Conservation (phyloP, 2,888 invertebrate genomes). For the Cephus sareptanus region DNA sequence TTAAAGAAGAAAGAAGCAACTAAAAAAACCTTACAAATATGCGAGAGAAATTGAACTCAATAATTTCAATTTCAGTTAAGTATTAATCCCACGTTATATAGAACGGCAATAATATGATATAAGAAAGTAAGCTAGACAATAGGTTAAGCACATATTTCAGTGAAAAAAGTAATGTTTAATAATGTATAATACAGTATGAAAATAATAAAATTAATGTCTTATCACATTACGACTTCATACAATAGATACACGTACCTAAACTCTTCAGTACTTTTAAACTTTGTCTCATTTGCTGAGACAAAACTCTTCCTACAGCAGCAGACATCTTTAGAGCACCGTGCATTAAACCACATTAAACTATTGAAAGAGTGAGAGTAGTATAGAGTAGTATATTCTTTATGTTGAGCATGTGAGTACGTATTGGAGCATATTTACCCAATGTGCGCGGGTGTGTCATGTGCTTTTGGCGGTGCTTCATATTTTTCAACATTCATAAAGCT, state of each 20-base stretch:
- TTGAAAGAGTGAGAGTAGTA: not conserved
- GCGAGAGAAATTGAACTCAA: not conserved
- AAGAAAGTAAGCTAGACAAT: not conserved
- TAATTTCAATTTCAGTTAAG: not conserved
- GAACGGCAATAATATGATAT: not conserved
- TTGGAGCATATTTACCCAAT: not conserved
- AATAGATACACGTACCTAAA: conserved; percentile 23
- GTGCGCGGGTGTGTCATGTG: not conserved
- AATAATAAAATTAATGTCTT: not conserved
- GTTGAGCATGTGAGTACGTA: not conserved
- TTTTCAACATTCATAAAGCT: not conserved
- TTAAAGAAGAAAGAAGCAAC: too few relatives aligned
- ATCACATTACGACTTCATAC: not conserved
- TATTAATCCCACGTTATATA: not conserved
- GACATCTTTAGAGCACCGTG: conserved; percentile 33
- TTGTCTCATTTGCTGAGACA: conserved; percentile 27
- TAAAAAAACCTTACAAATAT: too few relatives aligned
- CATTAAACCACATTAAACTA: not conserved
- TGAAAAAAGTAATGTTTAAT: not conserved
- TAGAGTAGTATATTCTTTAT: not conserved
- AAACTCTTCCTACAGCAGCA: conserved; percentile 36
- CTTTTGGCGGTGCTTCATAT: not conserved
- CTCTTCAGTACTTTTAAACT: conserved; percentile 35
- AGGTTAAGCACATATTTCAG: not conserved
- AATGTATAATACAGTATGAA: not conserved